These are phyloP conservation scores for Clarias macrocephalus DNA, from an alignment of 2,113 vertebrate genomes.

Conservation along the genomic window DNA sequence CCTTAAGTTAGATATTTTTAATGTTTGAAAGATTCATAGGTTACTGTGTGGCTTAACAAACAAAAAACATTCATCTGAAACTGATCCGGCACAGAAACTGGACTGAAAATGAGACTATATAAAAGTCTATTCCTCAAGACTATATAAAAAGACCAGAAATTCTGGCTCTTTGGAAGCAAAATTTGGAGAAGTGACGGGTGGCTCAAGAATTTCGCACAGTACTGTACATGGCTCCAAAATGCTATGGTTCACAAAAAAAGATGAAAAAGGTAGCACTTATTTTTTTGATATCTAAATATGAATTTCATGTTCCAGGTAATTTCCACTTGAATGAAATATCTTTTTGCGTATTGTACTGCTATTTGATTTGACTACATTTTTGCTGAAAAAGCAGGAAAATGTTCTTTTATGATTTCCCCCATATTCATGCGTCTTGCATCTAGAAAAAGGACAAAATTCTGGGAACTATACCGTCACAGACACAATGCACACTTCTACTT, in stretches of 20 bases:
- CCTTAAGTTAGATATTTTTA: too few relatives aligned
- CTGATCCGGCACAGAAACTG: too few relatives aligned
- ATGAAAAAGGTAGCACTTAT: background rate
- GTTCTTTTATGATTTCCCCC: background rate
- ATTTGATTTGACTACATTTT: background rate
- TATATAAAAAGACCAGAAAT: too few relatives aligned
- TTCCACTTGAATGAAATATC: background rate
- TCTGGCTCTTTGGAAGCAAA: too few relatives aligned
- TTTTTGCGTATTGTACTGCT: background rate
- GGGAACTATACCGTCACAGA: background rate
- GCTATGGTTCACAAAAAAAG: background rate
- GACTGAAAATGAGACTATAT: too few relatives aligned
- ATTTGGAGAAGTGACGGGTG: too few relatives aligned
- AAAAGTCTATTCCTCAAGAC: too few relatives aligned
- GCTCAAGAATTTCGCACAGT: too few relatives aligned
- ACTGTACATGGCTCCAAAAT: background rate
- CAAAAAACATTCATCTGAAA: too few relatives aligned
- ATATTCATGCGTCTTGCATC: background rate
- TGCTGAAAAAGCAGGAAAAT: background rate
- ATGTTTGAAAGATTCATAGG: too few relatives aligned
- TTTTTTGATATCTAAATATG: background rate
- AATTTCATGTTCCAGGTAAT: background rate
- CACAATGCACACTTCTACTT: background rate
- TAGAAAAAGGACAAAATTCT: background rate
- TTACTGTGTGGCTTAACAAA: too few relatives aligned